Base-by-base conservation (phyloP, 2,113 vertebrate species). In the Sphaerodactylus townsendi region DNA sequence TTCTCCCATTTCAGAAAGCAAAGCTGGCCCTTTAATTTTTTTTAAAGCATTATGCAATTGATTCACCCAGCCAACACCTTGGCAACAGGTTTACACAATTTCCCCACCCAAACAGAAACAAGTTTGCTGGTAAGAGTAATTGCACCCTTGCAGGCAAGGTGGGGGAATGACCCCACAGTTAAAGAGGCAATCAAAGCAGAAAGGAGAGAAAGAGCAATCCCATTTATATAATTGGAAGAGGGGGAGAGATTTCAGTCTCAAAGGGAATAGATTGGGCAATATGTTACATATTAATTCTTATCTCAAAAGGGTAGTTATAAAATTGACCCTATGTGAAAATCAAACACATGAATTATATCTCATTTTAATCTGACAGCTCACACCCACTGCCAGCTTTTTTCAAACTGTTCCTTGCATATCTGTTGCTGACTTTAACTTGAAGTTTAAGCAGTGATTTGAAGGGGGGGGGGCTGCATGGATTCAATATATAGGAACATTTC, bases 281-380 rank as follows among this genome's bases (percentile, higher is more conserved):
- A 90, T 88, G 93, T 89, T 90, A 86, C 64, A 68, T 90, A 93
- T 95, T 95, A 94, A 92, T 93, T 95, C 94, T 95, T 94, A 95
- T 95, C 94, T 95, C 90, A 84, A 85, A 93, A 92, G 71, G 88
- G 88, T 86, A 94, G 93, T 96, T 95, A 94, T 94, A 64, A 56
- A 96, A 95, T 91, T 92, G 94, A 96, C 94, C 89, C 94, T 88
- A 93, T 92, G 91, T 90, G 92, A 93, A 96, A 96, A 93, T 90
- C 90, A 94, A 92, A 91, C 86, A 89, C 90, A 96, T 96, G 94
- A 96, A 94, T 95, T 91, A 93, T 87, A 69, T 78, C 92, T 91
- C 91, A 89, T 91, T 94, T 94, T 95, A 93, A 94, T 94, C 93
- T 89, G 93, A 94, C 92, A 93, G 92, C 90, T 94, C 88, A 90